phyloP scores from a whole-genome alignment of 2,113 vertebrate genomes.

The Tenebrosternarchus preto region DNA sequence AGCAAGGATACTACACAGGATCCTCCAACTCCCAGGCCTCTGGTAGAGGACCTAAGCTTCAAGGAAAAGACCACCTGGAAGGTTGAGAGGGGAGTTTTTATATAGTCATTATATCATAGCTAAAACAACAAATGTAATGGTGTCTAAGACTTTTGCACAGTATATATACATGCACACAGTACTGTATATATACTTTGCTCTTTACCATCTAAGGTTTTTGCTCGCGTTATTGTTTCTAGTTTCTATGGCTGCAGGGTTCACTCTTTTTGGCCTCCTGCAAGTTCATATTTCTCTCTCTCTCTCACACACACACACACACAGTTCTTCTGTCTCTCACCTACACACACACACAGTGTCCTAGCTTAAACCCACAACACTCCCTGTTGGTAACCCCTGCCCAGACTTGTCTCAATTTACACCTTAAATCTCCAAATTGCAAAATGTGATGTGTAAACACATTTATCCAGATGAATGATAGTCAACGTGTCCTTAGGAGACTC shows the following conservation, averaged over 20 bases:
- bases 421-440: not conserved
- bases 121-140: too few relatives aligned
- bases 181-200: too few relatives aligned
- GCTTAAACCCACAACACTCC: not conserved
- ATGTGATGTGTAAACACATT: not conserved
- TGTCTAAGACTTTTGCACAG: too few relatives aligned
- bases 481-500: not conserved
- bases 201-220: constrained; percentile 33
- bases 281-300: constrained; percentile 46
- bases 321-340: not conserved
- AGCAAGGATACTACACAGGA: too few relatives aligned
- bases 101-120: too few relatives aligned
- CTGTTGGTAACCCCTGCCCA: not conserved
- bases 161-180: too few relatives aligned
- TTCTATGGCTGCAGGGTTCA: constrained; percentile 47
- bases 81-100: too few relatives aligned
- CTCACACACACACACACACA: constrained; percentile 20
- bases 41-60: too few relatives aligned
- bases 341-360: constrained; percentile 4
- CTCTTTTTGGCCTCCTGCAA: constrained; percentile 37
- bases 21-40: too few relatives aligned
- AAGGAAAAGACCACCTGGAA: too few relatives aligned
- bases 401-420: not conserved
- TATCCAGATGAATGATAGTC: not conserved
- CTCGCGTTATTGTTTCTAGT: constrained; percentile 50